Evolutionary conservation across 30 jellyfish, hydroid and myxozoan species (phyloP).

Genomic region (Morbakka virulenta): DNA sequence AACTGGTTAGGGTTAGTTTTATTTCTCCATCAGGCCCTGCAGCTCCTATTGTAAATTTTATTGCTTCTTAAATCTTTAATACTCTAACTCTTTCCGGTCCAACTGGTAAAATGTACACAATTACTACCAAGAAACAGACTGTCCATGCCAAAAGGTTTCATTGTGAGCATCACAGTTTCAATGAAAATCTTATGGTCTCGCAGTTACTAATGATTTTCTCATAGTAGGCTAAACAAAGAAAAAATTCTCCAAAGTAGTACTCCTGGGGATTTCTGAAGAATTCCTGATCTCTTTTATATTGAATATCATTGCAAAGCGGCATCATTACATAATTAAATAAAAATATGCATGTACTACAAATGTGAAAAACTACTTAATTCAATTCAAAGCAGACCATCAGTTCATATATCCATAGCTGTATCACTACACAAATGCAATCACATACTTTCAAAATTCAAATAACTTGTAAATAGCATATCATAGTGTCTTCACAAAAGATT

Average conservation of each 20-base stretch:
- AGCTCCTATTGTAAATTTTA: too few relatives aligned
- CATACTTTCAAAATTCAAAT: background rate
- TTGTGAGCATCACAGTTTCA: background rate
- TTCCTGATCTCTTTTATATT: background rate
- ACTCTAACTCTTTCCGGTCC: too few relatives aligned
- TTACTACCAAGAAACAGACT: too few relatives aligned
- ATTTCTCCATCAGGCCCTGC: too few relatives aligned
- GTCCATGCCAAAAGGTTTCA: background rate
- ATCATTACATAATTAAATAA: background rate
- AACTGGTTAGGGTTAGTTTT: too few relatives aligned
- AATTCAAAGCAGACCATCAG: too few relatives aligned
- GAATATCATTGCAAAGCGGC: background rate
- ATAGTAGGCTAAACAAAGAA: background rate
- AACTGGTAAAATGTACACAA: too few relatives aligned
- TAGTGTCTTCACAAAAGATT: background rate
- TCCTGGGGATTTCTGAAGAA: background rate
- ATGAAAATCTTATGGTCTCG: background rate
- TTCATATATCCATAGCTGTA: background rate
- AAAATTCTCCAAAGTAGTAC: background rate
- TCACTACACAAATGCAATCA: background rate
- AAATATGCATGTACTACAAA: background rate
- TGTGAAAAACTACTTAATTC: too few relatives aligned
- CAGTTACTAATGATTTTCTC: background rate
- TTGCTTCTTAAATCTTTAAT: too few relatives aligned
- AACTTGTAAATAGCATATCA: background rate